Evolutionary conservation across 1,140 invertebrate species (phyloP), one percentile per base, ranked within the genome.

Genomic region (Heliconius nattereri): DNA sequence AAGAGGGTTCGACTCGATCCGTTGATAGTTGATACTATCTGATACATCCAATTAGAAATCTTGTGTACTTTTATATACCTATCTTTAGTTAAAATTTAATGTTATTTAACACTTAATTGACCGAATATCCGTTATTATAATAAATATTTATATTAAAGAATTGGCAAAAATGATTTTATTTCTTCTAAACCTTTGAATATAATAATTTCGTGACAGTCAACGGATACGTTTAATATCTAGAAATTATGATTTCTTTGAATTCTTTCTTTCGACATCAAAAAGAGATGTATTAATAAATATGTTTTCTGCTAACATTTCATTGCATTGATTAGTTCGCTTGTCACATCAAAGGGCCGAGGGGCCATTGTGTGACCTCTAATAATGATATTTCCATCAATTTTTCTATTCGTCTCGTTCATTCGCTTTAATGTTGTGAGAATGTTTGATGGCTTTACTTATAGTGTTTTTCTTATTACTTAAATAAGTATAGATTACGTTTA

Each of bases 311-410:
- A 85, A 75, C 84, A 35, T 35, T 35, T 35, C 32, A 35, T 35
- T 35, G 32, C 87, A 87, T 93, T 91, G 89, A 92, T 90, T 91
- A 89, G 82, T 83, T 88, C 83, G 85, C 85, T 82, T 90, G 91
- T 92, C 90, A 92, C 90, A 92, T 93, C 91, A 93, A 93, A 92
- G 90, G 76, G 57, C 78, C 80, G 78, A 75, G 82, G 79, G 82
- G 73, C 86, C 75, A 92, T 93, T 93, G 91, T 92, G 81, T 82
- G 85, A 87, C 83, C 85, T 85, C 73, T 82, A 83, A 82, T 84
- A 88, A 88, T 90, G 85, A 89, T 86, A 88, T 91, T 90, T 89
- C 82, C 87, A 84, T 86, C 81, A 86, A 84, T 88, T 89, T 89
- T 90, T 88, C 86, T 85, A 76, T 84, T 77, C 80, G 52, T 66